Conservation (phyloP, 1,140 invertebrate species). For the Drosophila tsacasi region DNA sequence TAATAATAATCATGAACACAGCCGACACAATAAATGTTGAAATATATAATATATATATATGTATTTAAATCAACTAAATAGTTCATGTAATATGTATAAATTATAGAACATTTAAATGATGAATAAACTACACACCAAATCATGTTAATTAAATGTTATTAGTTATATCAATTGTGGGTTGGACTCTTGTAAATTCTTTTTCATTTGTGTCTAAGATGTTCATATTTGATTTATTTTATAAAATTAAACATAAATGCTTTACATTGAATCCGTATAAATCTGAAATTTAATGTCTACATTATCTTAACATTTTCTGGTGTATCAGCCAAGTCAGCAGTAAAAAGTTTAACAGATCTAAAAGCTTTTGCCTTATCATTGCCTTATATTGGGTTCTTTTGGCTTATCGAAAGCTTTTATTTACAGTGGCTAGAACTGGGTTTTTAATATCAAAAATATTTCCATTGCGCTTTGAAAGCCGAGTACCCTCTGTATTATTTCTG, state of each 20-base stretch:
- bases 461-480: neutral
- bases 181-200: too few relatives aligned
- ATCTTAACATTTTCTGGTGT: neutral
- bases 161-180: neutral
- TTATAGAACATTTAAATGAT: conserved; percentile 68
- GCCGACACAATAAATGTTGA: conserved; percentile 67
- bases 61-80: conserved; percentile 66
- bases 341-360: conserved; percentile 8
- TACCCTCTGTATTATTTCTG: neutral
- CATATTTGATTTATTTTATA: too few relatives aligned
- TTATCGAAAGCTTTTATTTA: conserved; percentile 29
- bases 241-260: neutral
- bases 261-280: neutral
- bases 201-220: too few relatives aligned
- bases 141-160: conserved; percentile 57
- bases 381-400: conserved; percentile 1
- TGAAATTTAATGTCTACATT: neutral
- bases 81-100: conserved; percentile 64
- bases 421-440: conserved; percentile 5
- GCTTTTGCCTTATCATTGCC: conserved; percentile 13
- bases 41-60: conserved; percentile 50
- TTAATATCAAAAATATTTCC: too few relatives aligned
- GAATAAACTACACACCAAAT: conserved; percentile 64
- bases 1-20: conserved; percentile 33
- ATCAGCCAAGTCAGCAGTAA: neutral